Evolutionary conservation across 2,113 vertebrate genomes (phyloP).

Genomic region (Porphyrio hochstetteri): DNA sequence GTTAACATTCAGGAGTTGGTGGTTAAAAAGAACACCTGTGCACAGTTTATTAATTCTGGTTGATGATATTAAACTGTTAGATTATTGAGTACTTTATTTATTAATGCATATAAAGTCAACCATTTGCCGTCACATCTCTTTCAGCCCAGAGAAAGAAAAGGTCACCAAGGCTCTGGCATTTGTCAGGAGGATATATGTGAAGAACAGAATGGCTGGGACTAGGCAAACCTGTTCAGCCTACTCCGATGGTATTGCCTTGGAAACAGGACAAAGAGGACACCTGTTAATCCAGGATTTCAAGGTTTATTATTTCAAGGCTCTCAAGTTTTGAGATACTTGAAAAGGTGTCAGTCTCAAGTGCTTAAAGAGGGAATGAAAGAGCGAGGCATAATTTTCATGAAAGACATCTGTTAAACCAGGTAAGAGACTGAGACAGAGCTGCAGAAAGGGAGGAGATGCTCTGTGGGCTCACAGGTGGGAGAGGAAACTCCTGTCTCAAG

Average conservation of each 20-base stretch:
- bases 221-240: neutral
- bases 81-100: neutral
- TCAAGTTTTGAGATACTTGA: neutral
- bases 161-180: neutral
- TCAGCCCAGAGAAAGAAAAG: neutral
- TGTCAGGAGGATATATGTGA: neutral
- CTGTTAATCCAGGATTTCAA: neutral
- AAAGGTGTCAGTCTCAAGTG: neutral
- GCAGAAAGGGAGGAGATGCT: neutral
- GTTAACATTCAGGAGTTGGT: neutral
- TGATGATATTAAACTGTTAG: neutral
- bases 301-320: neutral
- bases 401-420: neutral
- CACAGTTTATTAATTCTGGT: neutral
- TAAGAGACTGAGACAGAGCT: rapidly evolving
- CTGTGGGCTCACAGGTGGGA: neutral
- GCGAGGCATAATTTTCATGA: neutral
- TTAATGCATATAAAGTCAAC: neutral
- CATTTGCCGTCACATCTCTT: neutral
- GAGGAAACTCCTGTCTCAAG: neutral
- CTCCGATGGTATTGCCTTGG: neutral
- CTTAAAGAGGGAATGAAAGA: neutral
- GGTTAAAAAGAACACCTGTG: neutral
- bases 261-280: neutral
- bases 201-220: neutral